Evolutionary conservation across 2,797 vertebrate genomes (phyloP).

Genomic region (Onychomys torridus): DNA sequence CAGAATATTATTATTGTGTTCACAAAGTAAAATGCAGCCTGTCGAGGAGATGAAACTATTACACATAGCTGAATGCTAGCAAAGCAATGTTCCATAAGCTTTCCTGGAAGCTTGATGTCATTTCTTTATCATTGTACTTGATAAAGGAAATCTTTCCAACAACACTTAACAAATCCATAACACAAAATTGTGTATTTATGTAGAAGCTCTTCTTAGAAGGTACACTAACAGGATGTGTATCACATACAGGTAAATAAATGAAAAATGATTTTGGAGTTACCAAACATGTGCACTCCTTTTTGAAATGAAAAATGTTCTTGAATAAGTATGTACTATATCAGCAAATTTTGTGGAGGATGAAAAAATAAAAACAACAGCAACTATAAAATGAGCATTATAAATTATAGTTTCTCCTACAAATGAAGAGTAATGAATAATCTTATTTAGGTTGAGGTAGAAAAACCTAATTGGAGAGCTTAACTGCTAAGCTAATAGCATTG

Average conservation of each 20-base stretch:
- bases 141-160: constrained; percentile 81
- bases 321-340: constrained; percentile 77
- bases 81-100: constrained; percentile 47
- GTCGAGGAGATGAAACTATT: background rate
- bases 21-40: constrained; percentile 36
- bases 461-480: background rate
- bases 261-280: constrained; percentile 80
- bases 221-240: constrained; percentile 74
- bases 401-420: constrained; percentile 68
- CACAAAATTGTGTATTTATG: constrained; percentile 77
- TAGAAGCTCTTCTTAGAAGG: constrained; percentile 77
- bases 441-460: constrained; percentile 55
- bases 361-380: constrained; percentile 65
- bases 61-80: constrained; percentile 45
- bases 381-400: constrained; percentile 71
- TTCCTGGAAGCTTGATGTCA: constrained; percentile 76
- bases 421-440: constrained; percentile 74
- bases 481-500: constrained; percentile 13
- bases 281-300: constrained; percentile 75
- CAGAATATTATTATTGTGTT: constrained; percentile 63
- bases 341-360: constrained; percentile 53
- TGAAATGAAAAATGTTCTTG: constrained; percentile 78
- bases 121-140: constrained; percentile 79
- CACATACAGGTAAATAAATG: constrained; percentile 62
- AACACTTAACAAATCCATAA: constrained; percentile 83